Percentiles rank a stretch among this genome's conserved stretches.
These are phyloP conservation scores for Panagrolaimus sp. DNA, from an alignment of 1,140 invertebrate species.

Conservation along the genomic window DNA sequence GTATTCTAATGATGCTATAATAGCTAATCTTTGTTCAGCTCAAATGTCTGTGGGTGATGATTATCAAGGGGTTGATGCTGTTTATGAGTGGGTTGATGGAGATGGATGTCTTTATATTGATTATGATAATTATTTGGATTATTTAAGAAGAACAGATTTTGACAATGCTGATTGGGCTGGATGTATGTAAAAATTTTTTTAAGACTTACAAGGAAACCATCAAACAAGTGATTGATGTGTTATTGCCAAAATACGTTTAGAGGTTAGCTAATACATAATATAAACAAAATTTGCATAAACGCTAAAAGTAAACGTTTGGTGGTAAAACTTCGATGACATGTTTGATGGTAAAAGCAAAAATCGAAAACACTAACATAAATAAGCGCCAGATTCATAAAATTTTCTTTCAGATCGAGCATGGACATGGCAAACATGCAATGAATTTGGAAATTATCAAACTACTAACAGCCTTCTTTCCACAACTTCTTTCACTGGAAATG, in stretches of 20 bases:
- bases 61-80: conserved; percentile 17
- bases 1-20: background rate
- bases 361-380: no score
- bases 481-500: background rate
- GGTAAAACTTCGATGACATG: no score
- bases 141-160: background rate
- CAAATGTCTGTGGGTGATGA: background rate
- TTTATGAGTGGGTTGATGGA: conserved; percentile 10
- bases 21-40: no score
- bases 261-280: no score
- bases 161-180: no score
- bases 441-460: conserved; percentile 88
- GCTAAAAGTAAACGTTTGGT: no score
- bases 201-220: no score
- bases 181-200: no score
- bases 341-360: no score
- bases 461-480: conserved; percentile 63
- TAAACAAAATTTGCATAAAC: no score
- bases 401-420: conserved; percentile 61
- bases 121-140: background rate
- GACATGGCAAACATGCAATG: conserved; percentile 86
- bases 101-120: background rate
- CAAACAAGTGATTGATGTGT: no score
- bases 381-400: background rate
- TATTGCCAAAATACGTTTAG: no score